These are phyloP conservation scores for Helobdella robusta DNA, from an alignment of 2,888 invertebrate genomes.

Conservation along the genomic window DNA sequence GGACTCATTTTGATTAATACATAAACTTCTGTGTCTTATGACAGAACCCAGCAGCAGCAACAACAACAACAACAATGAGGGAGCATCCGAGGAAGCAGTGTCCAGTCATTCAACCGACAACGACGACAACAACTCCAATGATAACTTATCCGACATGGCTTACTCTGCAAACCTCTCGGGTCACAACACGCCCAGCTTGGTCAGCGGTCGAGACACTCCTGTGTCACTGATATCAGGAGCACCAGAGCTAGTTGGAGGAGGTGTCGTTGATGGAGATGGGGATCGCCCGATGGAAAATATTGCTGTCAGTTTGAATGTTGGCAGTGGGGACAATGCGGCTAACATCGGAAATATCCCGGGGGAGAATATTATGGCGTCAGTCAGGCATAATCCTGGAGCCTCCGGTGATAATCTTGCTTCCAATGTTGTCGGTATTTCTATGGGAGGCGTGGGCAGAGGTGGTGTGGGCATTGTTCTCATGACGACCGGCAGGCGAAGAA, in stretches of 20 bases:
- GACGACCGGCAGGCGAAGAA: slow-evolving; percentile 51
- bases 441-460: neutral
- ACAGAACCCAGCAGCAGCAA: neutral
- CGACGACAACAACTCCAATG: slow-evolving; percentile 66
- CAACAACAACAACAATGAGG: slow-evolving; percentile 67
- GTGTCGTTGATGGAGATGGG: neutral
- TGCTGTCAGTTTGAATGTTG: neutral
- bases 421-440: neutral
- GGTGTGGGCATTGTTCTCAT: slow-evolving; percentile 11
- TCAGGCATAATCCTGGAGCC: neutral
- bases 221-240: slow-evolving; percentile 62
- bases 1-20: neutral
- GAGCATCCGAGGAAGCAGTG: slow-evolving; percentile 78
- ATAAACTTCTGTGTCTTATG: neutral
- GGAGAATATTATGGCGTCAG: neutral
- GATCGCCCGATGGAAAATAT: neutral
- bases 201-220: slow-evolving; percentile 71
- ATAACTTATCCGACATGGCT: slow-evolving; percentile 90
- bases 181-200: slow-evolving; percentile 49
- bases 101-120: slow-evolving; percentile 84
- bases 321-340: neutral
- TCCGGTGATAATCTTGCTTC: neutral
- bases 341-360: neutral
- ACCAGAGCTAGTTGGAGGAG: neutral
- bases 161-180: slow-evolving; percentile 86